phyloP scores from a whole-genome alignment of 2,888 invertebrate genomes.

The Plebejus melissa region DNA sequence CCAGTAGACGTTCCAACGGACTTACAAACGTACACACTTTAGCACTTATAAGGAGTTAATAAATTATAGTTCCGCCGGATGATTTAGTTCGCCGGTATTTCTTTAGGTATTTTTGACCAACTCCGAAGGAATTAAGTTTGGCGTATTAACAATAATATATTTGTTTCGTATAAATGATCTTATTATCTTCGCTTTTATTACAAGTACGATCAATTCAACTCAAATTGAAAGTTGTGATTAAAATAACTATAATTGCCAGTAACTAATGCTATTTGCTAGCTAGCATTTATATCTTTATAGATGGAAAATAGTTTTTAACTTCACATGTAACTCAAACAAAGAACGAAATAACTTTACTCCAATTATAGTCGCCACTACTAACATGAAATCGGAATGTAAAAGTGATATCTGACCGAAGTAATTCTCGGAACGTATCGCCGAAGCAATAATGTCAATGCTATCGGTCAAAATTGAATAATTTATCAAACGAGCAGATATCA shows the following conservation, averaged over 20 bases:
- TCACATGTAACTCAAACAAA: too few relatives aligned
- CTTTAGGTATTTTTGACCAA: slow-evolving; percentile 5
- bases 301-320: too few relatives aligned
- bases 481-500: slow-evolving; percentile 65
- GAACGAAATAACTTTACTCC: too few relatives aligned
- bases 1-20: slow-evolving; percentile 58
- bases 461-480: slow-evolving; percentile 63
- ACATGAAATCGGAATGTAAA: neutral
- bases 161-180: neutral
- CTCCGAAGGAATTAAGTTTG: neutral
- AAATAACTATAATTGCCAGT: neutral
- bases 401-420: slow-evolving; percentile 31
- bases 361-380: neutral
- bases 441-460: slow-evolving; percentile 39
- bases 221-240: neutral
- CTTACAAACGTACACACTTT: slow-evolving; percentile 71
- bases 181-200: neutral
- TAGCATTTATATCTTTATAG: too few relatives aligned
- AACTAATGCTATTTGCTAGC: too few relatives aligned
- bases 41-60: slow-evolving; percentile 76
- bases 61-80: slow-evolving; percentile 63
- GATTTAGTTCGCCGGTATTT: slow-evolving; percentile 53
- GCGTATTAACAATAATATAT: neutral
- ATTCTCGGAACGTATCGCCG: slow-evolving; percentile 34
- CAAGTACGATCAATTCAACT: neutral